A percentile compares a stretch with the other conserved stretches of the same genome.
Conservation (phyloP, 2,888 invertebrate genomes). For the Trachelus stipa region DNA sequence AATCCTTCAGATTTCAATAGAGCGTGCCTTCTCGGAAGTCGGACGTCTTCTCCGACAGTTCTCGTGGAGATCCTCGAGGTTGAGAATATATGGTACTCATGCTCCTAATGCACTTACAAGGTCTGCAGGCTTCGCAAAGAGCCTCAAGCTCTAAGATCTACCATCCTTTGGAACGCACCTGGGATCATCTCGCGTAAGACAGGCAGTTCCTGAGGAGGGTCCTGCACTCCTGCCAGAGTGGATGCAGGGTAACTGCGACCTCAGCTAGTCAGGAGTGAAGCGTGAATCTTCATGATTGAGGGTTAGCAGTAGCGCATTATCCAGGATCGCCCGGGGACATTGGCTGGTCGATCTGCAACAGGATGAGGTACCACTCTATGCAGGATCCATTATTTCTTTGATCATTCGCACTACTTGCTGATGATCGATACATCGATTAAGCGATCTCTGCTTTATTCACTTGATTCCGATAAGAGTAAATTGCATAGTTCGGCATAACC, state of each 20-base stretch:
- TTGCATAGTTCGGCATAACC: neutral
- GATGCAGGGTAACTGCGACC: conserved; percentile 1
- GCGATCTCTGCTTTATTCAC: neutral
- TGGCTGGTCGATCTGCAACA: neutral
- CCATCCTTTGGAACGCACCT: neutral
- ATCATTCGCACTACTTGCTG: neutral
- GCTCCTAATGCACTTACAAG: neutral
- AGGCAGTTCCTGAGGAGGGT: neutral
- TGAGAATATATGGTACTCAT: neutral
- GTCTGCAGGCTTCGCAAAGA: neutral
- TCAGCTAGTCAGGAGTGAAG: conserved; percentile 14
- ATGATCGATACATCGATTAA: neutral
- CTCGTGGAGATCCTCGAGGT: neutral
- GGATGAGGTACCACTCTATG: neutral
- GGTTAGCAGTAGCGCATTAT: conserved; percentile 21
- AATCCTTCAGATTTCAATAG: neutral
- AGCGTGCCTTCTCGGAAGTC: neutral
- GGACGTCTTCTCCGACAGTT: neutral
- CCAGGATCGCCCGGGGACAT: conserved; percentile 23
- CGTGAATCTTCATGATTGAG: conserved; percentile 14
- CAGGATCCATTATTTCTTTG: neutral
- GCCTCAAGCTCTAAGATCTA: neutral
- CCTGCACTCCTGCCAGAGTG: neutral
- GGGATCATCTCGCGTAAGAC: conserved; percentile 18
- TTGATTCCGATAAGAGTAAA: neutral